Conservation (phyloP, 2,113 vertebrate genomes). For the Tyto alba region DNA sequence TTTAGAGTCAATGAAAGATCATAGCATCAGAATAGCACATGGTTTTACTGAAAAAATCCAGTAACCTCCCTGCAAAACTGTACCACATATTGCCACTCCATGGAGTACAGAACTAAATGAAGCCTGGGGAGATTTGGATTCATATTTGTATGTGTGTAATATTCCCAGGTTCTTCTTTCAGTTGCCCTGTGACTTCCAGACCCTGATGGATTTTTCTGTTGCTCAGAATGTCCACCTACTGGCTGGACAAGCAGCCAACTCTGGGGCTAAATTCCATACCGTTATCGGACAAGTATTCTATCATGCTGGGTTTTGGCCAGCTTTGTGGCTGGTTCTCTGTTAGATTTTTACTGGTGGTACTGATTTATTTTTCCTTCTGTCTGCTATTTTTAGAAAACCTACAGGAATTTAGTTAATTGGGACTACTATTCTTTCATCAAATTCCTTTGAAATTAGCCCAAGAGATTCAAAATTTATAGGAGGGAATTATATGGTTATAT, state of each 20-base stretch:
- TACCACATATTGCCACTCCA: neutral
- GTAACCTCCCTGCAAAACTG: neutral
- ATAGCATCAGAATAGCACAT: neutral
- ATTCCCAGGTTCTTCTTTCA: neutral
- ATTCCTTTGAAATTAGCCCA: neutral
- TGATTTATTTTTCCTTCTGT: neutral
- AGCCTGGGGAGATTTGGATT: neutral
- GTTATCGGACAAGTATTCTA: neutral
- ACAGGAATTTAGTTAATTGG: neutral
- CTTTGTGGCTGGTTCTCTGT: neutral
- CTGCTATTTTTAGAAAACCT: neutral
- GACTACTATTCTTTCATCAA: neutral
- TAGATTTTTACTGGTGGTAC: neutral
- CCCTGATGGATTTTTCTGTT: neutral
- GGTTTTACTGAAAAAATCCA: neutral
- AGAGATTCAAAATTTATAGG: neutral
- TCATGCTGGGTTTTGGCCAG: neutral
- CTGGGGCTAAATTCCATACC: neutral
- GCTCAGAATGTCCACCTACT: neutral
- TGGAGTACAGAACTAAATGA: neutral
- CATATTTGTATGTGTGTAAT: neutral
- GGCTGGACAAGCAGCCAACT: neutral
- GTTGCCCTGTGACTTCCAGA: neutral
- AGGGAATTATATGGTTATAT: neutral
- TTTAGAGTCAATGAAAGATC: neutral